Percentiles rank a stretch among this genome's conserved stretches.
Evolutionary conservation across 2,888 invertebrate species (phyloP).

Genomic region (Xestobium rufovillosum): DNA sequence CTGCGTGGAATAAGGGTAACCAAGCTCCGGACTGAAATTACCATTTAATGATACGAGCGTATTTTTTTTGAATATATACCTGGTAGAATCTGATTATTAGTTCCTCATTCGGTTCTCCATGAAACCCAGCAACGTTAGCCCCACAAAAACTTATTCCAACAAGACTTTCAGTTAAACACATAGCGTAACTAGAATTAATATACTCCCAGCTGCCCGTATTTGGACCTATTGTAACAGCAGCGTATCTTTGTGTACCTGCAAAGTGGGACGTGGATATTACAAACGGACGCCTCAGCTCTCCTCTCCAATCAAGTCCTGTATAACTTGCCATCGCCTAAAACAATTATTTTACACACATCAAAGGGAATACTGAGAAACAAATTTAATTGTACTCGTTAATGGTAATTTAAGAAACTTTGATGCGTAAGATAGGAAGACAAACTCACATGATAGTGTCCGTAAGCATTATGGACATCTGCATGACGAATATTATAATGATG

Average conservation of each 20-base stretch:
- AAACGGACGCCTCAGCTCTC: slow-evolving; percentile 86
- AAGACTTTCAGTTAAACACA: slow-evolving; percentile 77
- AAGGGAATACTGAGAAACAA: too few relatives aligned
- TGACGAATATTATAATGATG: slow-evolving; percentile 75
- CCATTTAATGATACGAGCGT: too few relatives aligned
- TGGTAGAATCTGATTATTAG: slow-evolving; percentile 90
- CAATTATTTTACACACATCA: slow-evolving; percentile 23
- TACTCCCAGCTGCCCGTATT: slow-evolving; percentile 89
- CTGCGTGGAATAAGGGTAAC: too few relatives aligned
- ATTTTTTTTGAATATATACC: slow-evolving; percentile 40
- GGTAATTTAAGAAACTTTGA: too few relatives aligned
- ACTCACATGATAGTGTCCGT: slow-evolving; percentile 59
- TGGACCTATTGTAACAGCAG: slow-evolving; percentile 95
- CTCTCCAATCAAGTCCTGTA: too few relatives aligned
- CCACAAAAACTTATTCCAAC: slow-evolving; percentile 84
- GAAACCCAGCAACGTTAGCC: slow-evolving; percentile 94
- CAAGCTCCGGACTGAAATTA: too few relatives aligned
- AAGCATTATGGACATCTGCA: slow-evolving; percentile 86
- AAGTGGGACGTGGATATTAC: slow-evolving; percentile 80
- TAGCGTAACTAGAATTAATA: slow-evolving; percentile 72
- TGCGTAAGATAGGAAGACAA: too few relatives aligned
- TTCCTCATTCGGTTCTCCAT: slow-evolving; percentile 83
- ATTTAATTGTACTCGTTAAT: too few relatives aligned
- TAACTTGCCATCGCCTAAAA: slow-evolving; percentile 50
- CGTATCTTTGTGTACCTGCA: slow-evolving; percentile 80